A percentile compares a stretch with the other conserved stretches of the same genome.
These are phyloP conservation scores for Holothuria leucospilota DNA, from an alignment of 53 echinoderm and acorn worm species.

Conservation along the genomic window DNA sequence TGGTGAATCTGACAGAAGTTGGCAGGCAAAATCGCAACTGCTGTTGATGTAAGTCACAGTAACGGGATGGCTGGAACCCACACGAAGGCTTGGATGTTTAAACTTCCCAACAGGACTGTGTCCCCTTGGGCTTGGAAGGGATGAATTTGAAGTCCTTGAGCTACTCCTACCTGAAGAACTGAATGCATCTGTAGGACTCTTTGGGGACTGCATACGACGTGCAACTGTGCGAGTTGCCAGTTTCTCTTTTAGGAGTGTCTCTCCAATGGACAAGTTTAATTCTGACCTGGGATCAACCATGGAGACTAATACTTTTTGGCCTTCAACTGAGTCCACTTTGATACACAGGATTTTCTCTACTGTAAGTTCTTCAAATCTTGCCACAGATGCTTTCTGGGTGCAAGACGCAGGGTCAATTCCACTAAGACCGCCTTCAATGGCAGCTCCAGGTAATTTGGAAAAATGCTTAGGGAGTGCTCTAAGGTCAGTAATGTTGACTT, in stretches of 20 bases:
- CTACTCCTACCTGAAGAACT: conserved; percentile 17
- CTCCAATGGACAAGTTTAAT: conserved; percentile 78
- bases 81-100: neutral
- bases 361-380: conserved; percentile 81
- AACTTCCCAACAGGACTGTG: neutral
- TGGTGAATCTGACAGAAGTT: conserved; percentile 74
- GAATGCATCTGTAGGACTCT: neutral
- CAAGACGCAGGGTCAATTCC: conserved; percentile 71
- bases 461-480: conserved; percentile 67
- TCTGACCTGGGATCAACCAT: conserved; percentile 86
- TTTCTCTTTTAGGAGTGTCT: conserved; percentile 80
- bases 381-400: conserved; percentile 51
- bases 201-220: neutral
- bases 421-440: conserved; percentile 81
- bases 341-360: conserved; percentile 79
- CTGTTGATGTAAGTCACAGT: conserved; percentile 30
- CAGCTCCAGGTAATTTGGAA: conserved; percentile 74
- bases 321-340: conserved; percentile 71
- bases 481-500: conserved; percentile 57
- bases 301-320: conserved; percentile 67
- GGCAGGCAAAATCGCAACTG: conserved; percentile 78
- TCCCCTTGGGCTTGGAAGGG: conserved; percentile 32
- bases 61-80: neutral
- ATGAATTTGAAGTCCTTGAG: conserved; percentile 32
- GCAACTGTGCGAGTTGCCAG: conserved; percentile 63